phyloP scores from a whole-genome alignment of 2,113 vertebrate genomes.

The Entelurus aequoreus region DNA sequence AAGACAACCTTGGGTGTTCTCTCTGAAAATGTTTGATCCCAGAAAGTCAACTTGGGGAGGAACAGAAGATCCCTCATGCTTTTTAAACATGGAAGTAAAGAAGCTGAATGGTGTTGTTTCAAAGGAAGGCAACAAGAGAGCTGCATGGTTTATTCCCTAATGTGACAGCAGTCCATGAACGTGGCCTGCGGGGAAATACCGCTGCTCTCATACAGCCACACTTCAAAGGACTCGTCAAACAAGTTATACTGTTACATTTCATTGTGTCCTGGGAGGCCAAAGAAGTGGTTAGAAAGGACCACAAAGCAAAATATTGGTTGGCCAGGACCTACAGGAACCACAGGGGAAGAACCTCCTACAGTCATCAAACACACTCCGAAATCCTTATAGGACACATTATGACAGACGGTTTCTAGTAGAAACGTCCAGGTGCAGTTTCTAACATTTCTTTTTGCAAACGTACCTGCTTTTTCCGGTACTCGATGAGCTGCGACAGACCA shows the following conservation, averaged over 20 bases:
- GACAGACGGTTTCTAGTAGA: not conserved
- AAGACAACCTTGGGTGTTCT: not conserved
- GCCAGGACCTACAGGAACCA: not conserved
- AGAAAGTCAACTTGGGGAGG: too few relatives aligned
- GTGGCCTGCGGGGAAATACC: not conserved
- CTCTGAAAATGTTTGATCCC: too few relatives aligned
- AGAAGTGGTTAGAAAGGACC: not conserved
- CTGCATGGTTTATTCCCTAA: not conserved
- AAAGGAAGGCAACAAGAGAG: not conserved
- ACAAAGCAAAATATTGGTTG: not conserved
- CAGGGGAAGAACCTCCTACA: not conserved
- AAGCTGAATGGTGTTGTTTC: not conserved
- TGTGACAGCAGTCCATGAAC: not conserved
- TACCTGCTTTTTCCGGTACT: slow-evolving; percentile 87
- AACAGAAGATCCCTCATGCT: too few relatives aligned
- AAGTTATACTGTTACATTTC: not conserved
- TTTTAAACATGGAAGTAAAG: not conserved
- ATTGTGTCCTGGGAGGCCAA: not conserved
- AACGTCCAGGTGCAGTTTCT: not conserved
- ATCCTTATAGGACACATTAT: slow-evolving; percentile 41
- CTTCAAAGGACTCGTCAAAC: not conserved
- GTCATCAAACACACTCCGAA: slow-evolving; percentile 50
- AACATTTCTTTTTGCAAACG: slow-evolving; percentile 22
- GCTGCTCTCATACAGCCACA: not conserved
- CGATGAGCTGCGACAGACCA: slow-evolving; percentile 85